Conservation (phyloP, 2,888 invertebrate genomes). For the Dynastes maya region DNA sequence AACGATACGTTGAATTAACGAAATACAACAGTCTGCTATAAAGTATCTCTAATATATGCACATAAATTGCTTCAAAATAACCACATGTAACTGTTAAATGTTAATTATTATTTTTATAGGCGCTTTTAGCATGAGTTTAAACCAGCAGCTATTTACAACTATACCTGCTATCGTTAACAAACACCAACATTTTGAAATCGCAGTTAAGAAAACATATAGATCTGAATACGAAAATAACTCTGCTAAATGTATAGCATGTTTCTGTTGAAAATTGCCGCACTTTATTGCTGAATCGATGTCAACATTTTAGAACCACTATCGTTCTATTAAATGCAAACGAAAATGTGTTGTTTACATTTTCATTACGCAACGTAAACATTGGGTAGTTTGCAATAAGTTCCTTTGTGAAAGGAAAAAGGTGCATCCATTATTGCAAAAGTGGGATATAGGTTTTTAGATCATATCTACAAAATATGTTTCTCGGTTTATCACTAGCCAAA, state of each 20-base stretch:
- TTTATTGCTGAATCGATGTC: background rate
- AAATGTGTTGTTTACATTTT: background rate
- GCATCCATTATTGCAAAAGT: too few relatives aligned
- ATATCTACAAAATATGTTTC: too few relatives aligned
- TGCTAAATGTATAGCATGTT: background rate
- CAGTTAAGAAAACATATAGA: background rate
- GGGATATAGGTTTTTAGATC: too few relatives aligned
- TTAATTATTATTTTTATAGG: too few relatives aligned
- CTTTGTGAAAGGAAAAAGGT: background rate
- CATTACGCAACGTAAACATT: background rate
- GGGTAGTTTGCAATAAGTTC: background rate
- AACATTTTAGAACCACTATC: background rate
- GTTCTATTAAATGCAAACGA: background rate
- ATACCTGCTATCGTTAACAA: background rate
- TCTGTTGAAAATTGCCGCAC: background rate
- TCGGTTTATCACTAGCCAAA: too few relatives aligned
- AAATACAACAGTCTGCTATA: too few relatives aligned
- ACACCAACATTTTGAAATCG: background rate
- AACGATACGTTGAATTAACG: too few relatives aligned
- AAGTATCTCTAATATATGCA: too few relatives aligned
- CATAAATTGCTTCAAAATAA: too few relatives aligned
- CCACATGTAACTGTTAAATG: too few relatives aligned
- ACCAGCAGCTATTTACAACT: too few relatives aligned
- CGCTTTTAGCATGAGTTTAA: too few relatives aligned
- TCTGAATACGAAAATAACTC: background rate